Evolutionary conservation across 2,113 vertebrate species (phyloP), one percentile per base, ranked within the genome.

Genomic region (Ammodytes dubius): DNA sequence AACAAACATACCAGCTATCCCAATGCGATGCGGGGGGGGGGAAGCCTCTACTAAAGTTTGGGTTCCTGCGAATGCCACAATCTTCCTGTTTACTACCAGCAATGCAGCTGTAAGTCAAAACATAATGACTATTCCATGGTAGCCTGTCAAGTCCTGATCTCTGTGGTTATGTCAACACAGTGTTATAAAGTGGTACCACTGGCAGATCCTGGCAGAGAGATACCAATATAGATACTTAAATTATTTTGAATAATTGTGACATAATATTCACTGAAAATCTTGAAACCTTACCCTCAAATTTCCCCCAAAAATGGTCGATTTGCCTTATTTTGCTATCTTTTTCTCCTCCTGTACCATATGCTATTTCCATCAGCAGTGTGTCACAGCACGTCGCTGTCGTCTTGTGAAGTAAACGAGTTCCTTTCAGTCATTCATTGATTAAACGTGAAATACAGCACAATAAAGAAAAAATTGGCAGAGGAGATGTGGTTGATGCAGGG

Each of bases 1-100:
- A 61, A 74, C 57, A 75, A 79, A 70, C 9, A 77, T 6, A 17
- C 10, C 59, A 69, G 47, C 70, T 49, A 45, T 81, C 70, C 63
- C 3, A 50, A 27, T 27, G 27, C 27, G 27, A 27, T 1, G 1
- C 15, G 40, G 0, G 39, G 7, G 14, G 19, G 54, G 27, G 14
- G 68, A 19, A 7, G 0, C 17, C 57, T 74, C 8, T 9, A 3
- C 8, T 15, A 8, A 77, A 42, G 6, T 35, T 17, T 19, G 37
- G 10, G 17, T 77, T 82, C 61, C 61, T 59, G 5, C 4, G 5
- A 74, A 82, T 46, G 12, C 39, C 47, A 59, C 0, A 4, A 3
- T 50, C 42, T 64, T 68, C 63, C 58, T 49, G 60, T 74, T 79
- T 73, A 58, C 59, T 39, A 43, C 7, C 35, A 60, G 17, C 12